Base-by-base conservation (phyloP, 2,888 invertebrate species). In the Eupithecia centaureata region DNA sequence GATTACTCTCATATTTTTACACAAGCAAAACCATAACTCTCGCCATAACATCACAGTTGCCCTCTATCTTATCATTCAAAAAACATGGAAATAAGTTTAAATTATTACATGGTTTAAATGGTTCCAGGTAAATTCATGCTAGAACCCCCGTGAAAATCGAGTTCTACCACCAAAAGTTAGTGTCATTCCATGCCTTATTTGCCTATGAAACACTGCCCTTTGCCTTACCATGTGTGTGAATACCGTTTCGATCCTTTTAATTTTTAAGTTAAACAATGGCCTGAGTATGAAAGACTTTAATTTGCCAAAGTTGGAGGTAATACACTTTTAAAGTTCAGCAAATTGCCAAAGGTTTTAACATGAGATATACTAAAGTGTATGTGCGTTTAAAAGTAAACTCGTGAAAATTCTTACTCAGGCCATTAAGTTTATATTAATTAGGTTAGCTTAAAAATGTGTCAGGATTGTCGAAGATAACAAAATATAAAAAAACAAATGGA, bases 401-500 rank as follows among this genome's bases (percentile, higher is more conserved):
- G 47, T 47, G 47, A 18, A 22, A 47, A 22, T 18, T 47, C 22
- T 12, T 47, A 47, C 47, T 47, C 47, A 4, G 47, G 47, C 22
- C 47, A 22, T 47, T 22, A 22, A 22, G 22, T 47, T 47, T 27
- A 52, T 2, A 59, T 58, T 27, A 47, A 59, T 59, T 15, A 30
- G 25, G 54, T 65, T 61, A 65, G 65, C 38, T 65, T 56, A 65
- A 30, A 61, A 56, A 28, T 13, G 54, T 18, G 32, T 12, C 65
- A 65, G 47, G 61, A 65, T 67, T 15, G 54, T 59, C 67, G 33
- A 59, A 67, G 59, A 54, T 52, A 56, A 30, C 7, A 10, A 52
- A 27, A 47, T 7, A 27, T 33, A 27, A 52, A 25, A 15, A 10
- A 13, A 12, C 25, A 13, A 7, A 27, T 52, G 15, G 5, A 35